Base-by-base conservation (phyloP, 53 echinoderm and acorn worm species). In the Crossaster papposus region DNA sequence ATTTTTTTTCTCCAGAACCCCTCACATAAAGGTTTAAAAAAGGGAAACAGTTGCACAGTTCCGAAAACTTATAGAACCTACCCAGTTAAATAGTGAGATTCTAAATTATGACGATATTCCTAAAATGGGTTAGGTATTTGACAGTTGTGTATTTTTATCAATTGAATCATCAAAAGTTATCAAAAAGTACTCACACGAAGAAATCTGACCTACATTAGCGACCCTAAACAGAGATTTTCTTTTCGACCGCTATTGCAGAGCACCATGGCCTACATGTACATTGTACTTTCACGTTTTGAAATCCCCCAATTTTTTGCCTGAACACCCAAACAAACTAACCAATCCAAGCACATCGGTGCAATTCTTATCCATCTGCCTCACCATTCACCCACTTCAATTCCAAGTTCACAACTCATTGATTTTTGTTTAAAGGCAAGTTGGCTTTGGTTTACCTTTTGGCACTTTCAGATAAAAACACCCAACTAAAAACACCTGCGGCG, bases 371-470 rank as follows among this genome's bases (percentile, higher is more conserved):
- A 77, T 36, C 58, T 36, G 87, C 35, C 9, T n/a, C 38, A 28
- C 76, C 77, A 54, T 64, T 87, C 64, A 87, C 55, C 14, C 34
- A 55, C 55, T 14, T 30, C 24, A 33, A 87, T 23, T 30, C 58
- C 65, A 65, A 87, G 87, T 87, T 75, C 87, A 76, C 33, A 74
- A 50, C 71, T 50, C 70, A 70, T 70, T 50, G 51, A 26, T 51
- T 54, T 54, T 54, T 4, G n/a, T n/a, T 34, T 15, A 8, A 20
- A 37, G 34, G 62, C 76, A 36, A 58, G 37, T 84, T 31, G 22
- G 72, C 72, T 84, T 84, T 53, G 76, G 63, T 58, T n/a, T 76
- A 77, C 58, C 28, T 77, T 44, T 87, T 62, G 54, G 77, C 54
- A 29, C 87, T 64, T 62, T 23, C 28, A n/a, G 26, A 76, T 87